Evolutionary conservation across 92 coral and sea anemone genomes (phyloP), one percentile per base, ranked within the genome.

Genomic region (Heteractis magnifica): DNA sequence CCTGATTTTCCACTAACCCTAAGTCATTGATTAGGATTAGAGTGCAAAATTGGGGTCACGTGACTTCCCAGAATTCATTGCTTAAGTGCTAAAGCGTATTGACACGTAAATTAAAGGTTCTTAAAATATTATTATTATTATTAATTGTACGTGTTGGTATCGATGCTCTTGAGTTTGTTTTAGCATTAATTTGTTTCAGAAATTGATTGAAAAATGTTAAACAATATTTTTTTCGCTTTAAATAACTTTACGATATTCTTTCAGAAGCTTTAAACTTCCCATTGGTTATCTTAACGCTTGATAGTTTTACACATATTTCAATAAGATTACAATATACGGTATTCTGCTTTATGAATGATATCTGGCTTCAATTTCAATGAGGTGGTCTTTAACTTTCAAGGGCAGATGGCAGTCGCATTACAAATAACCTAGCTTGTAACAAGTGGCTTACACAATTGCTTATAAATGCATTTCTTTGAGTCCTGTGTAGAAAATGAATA

Each of bases 401-500:
- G 5, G 5, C 56, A 52, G 68, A 60, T 60, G 15, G 12, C 19
- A 60, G 12, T 60, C 68, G 15, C 68, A 16, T 60, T 60, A 60
- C 68, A 14, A 60, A 60, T 60, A 7, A 60, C 68, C 68, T 60
- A 60, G 68, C 56, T 52, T 60, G 68, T 60, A 60, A 14, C 15
- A 60, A 60, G n/a, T 60, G 4, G 19, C 19, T 8, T 60, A 60
- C 68, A 14, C 68, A 60, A 60, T 60, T 60, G 68, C 68, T 16
- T 6, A 6, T 60, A 60, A 9, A 16, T 60, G 10, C 56, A 52
- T 52, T 52, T 60, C 68, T 11, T 60, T 60, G 68, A 60, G 19
- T 60, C 68, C 68, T 60, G 68, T 60, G 68, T 60, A 60, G 68
- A 60, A 60, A 60, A 60, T 16, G 68, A 60, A 60, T 60, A 6